A percentile compares a stretch with the other conserved stretches of the same genome.
These are phyloP conservation scores for Hemaris fuciformis DNA, from an alignment of 2,888 invertebrate species.

Conservation along the genomic window DNA sequence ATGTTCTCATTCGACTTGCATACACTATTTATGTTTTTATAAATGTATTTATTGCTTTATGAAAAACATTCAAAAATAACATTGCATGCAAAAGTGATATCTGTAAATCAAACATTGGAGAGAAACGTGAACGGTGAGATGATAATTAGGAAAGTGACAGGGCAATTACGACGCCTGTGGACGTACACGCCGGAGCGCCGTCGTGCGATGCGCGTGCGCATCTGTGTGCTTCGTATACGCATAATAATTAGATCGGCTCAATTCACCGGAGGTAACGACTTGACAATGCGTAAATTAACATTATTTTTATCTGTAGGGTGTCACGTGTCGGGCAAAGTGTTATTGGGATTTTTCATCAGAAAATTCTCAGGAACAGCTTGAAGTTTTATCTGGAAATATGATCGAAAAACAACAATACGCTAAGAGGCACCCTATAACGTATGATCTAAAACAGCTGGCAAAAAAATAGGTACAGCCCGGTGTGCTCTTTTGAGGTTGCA, in stretches of 20 bases:
- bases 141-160: slow-evolving; percentile 75
- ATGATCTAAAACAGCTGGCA: too few species aligned
- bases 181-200: slow-evolving; percentile 35
- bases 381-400: too few species aligned
- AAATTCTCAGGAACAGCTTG: too few species aligned
- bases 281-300: neutral
- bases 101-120: slow-evolving; percentile 59
- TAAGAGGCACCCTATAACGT: too few species aligned
- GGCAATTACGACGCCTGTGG: slow-evolving; percentile 63
- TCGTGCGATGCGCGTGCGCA: slow-evolving; percentile 7
- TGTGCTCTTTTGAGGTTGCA: too few species aligned
- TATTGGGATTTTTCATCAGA: too few species aligned
- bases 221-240: slow-evolving; percentile 42
- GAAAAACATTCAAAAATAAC: neutral
- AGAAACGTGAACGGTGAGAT: slow-evolving; percentile 58
- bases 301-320: neutral
- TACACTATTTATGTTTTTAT: neutral
- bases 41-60: neutral
- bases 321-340: too few species aligned
- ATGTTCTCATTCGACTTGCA: neutral
- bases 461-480: too few species aligned
- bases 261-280: slow-evolving; percentile 11
- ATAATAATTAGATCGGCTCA: slow-evolving; percentile 30
- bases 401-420: too few species aligned
- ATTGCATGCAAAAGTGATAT: slow-evolving; percentile 53